Conservation (phyloP, 92 coral and sea anemone genomes). For the Palythoa grandis region DNA sequence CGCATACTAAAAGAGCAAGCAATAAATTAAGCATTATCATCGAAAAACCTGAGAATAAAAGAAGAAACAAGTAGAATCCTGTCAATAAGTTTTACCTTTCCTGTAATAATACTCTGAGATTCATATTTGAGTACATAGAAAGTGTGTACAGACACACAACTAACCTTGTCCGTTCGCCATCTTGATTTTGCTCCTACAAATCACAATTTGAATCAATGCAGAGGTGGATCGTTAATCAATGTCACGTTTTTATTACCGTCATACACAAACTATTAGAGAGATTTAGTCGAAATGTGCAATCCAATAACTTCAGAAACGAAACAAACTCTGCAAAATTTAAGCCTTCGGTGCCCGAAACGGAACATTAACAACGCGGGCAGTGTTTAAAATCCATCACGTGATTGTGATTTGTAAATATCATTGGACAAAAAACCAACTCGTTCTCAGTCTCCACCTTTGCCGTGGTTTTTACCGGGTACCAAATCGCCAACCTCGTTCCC, state of each 20-base stretch:
- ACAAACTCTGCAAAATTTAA: not conserved
- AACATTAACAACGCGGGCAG: conserved; percentile 49
- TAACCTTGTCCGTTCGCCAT: conserved; percentile 44
- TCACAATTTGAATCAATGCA: not conserved
- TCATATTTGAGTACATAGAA: not conserved
- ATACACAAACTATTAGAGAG: not conserved
- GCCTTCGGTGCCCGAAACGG: not conserved
- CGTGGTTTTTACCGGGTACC: too few relatives aligned
- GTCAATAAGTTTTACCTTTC: not conserved
- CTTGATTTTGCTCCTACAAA: conserved; percentile 4
- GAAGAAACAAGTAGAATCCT: too few relatives aligned
- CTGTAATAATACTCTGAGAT: not conserved
- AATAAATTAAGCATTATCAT: too few relatives aligned
- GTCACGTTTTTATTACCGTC: not conserved
- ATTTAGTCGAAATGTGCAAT: not conserved
- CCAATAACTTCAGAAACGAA: not conserved
- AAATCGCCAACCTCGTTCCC: not conserved
- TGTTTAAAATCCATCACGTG: conserved; percentile 62
- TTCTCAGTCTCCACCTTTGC: not conserved
- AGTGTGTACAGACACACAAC: not conserved
- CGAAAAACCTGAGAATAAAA: too few relatives aligned
- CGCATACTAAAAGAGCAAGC: too few relatives aligned
- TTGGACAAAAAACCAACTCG: conserved; percentile 27
- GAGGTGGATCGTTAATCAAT: not conserved
- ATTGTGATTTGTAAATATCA: conserved; percentile 15